phyloP scores from a whole-genome alignment of 2,113 vertebrate species.

The Hiodon tergisus region DNA sequence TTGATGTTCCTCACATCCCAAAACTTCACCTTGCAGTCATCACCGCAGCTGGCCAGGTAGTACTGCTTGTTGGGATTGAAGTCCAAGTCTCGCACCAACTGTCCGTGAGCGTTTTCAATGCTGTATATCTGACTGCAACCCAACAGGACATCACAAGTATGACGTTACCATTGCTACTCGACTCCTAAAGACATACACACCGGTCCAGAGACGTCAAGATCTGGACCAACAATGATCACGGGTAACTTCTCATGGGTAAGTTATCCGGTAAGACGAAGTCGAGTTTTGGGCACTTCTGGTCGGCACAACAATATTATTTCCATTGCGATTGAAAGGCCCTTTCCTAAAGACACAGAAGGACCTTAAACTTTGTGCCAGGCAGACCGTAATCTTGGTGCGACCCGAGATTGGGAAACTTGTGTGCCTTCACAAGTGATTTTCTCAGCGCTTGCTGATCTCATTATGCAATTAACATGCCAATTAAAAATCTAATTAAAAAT shows the following conservation, averaged over 20 bases:
- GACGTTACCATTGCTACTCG: conserved; percentile 9
- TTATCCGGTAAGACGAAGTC: too few relatives aligned
- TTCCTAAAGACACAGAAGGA: not conserved
- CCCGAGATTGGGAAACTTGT: not conserved
- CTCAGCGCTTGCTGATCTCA: conserved; percentile 57
- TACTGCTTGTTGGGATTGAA: conserved; percentile 99
- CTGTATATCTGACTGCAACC: conserved; percentile 88
- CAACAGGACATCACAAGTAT: conserved; percentile 6
- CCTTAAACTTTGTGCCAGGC: not conserved
- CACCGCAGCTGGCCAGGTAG: conserved; percentile 94
- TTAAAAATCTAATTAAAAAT: conserved; percentile 75
- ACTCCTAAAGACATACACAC: not conserved
- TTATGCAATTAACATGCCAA: conserved; percentile 73
- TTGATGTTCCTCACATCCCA: conserved; percentile 88
- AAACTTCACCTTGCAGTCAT: conserved; percentile 99
- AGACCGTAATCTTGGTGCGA: not conserved
- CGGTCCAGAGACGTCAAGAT: too few relatives aligned
- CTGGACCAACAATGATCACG: too few relatives aligned
- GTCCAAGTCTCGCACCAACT: conserved; percentile 95
- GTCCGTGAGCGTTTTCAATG: conserved; percentile 95
- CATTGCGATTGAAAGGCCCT: not conserved
- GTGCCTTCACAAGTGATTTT: not conserved
- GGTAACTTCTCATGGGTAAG: too few relatives aligned
- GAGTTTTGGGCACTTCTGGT: not conserved
- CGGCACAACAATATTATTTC: not conserved